Base-by-base conservation (phyloP, 2,797 vertebrate species). In the Tympanoctomys barrerae region DNA sequence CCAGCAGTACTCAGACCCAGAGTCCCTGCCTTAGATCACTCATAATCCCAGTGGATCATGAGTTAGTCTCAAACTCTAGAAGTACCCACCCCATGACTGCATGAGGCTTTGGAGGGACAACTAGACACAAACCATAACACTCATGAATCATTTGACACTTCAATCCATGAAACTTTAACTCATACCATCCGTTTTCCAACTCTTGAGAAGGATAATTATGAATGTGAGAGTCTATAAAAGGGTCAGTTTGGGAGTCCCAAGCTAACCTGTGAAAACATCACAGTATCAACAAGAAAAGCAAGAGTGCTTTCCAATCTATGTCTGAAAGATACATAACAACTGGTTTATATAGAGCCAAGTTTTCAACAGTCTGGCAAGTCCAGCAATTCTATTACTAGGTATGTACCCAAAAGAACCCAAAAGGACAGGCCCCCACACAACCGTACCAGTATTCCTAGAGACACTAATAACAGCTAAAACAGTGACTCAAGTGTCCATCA, bases 131-230 rank as follows among this genome's bases (percentile, higher is more conserved):
- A 57, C 54, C 54, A 19, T 57, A 57, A 52, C 77, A 21, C 33
- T 90, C 66, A 73, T 64, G 62, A 90, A 90, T 78, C 24, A 70
- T 73, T 64, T 90, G 28, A 90, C 11, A 87, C 21, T 78, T 49
- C 82, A 81, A 24, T 78, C 54, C 79, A 28, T 70, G 16, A 92
- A 87, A 70, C 49, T 77, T 62, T 33, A 68, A 73, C 42, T 92
- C 61, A 62, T 0, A 90, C 14, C 68, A n/a, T 11, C 52, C 75
- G 19, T 49, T 80, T 11, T 57, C 28, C 49, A 10, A 33, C 66
- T 87, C 64, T 92, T 81, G 9, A 75, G 85, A 12, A 75, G 22
- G 39, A 22, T 80, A 52, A 80, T 49, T 24, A 79, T 39, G 36
- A 49, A 81, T 80, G 75, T 75, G 36, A 80, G 14, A 33, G 31